These are phyloP conservation scores for Bostrychus sinensis DNA, from an alignment of 2,113 vertebrate genomes.

Conservation along the genomic window DNA sequence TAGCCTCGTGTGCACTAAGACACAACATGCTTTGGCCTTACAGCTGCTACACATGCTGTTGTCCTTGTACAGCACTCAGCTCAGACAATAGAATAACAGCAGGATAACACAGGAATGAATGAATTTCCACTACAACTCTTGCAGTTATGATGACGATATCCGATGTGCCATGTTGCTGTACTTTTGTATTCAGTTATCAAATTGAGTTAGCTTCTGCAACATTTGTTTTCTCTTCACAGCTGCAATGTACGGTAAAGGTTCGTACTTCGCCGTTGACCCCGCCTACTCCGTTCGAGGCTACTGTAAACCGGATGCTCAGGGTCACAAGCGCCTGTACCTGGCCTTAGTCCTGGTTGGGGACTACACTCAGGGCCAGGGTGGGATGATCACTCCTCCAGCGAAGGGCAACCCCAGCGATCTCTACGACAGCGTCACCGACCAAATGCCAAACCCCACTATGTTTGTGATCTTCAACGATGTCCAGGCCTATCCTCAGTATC, in stretches of 20 bases:
- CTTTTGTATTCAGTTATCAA: too few species aligned
- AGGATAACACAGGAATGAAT: too few species aligned
- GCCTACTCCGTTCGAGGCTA: conserved; percentile 73
- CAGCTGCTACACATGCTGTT: too few species aligned
- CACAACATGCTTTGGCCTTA: too few species aligned
- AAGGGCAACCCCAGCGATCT: conserved; percentile 65
- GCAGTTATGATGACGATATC: too few species aligned
- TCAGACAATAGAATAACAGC: too few species aligned
- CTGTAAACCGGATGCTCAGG: conserved; percentile 38
- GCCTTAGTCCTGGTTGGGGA: conserved; percentile 85
- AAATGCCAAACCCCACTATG: conserved; percentile 25
- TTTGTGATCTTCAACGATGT: conserved; percentile 84
- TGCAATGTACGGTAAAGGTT: conserved; percentile 75
- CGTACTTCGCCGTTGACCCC: conserved; percentile 82
- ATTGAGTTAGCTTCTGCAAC: not conserved
- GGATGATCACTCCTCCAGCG: conserved; percentile 67
- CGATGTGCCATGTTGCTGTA: too few species aligned
- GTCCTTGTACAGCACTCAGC: too few species aligned
- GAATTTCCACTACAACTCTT: too few species aligned
- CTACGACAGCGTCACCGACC: conserved; percentile 82
- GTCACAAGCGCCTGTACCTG: conserved; percentile 81
- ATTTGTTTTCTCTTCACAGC: not conserved
- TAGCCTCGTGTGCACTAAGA: too few species aligned
- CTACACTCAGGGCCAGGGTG: conserved; percentile 37
- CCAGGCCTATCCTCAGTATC: conserved; percentile 86